Evolutionary conservation across 2,888 invertebrate species (phyloP).

Genomic region (Folsomia manolachei): DNA sequence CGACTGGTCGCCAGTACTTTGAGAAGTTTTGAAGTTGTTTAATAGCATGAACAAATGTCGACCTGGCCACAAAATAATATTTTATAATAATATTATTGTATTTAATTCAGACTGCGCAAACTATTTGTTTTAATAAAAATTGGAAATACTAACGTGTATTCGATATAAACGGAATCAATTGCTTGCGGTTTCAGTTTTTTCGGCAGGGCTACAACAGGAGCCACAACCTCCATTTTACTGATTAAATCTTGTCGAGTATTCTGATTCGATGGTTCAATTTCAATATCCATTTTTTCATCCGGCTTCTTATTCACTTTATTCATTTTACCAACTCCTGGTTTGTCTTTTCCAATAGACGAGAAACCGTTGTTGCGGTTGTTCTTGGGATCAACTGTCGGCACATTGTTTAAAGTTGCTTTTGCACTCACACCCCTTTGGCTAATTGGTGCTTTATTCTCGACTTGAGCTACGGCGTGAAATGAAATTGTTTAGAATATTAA

Average conservation of each 20-base stretch:
- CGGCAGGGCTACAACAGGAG: neutral
- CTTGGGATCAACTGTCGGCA: no score
- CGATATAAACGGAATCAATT: constrained; percentile 41
- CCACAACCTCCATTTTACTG: neutral
- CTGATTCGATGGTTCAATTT: neutral
- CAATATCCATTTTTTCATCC: no score
- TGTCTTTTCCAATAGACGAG: neutral
- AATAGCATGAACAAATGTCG: constrained; percentile 33
- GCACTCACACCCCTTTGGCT: no score
- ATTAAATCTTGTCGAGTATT: neutral
- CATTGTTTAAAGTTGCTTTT: no score
- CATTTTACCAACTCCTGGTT: neutral
- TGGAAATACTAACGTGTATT: constrained; percentile 30
- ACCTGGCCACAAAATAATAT: constrained; percentile 27
- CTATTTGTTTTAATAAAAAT: neutral
- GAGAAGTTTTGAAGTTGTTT: constrained; percentile 11
- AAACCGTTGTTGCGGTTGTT: neutral
- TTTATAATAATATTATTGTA: neutral
- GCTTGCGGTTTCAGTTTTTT: constrained; percentile 32
- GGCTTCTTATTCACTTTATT: neutral
- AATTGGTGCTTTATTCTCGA: no score
- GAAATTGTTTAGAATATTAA: no score
- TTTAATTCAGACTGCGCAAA: neutral
- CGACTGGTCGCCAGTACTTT: constrained; percentile 5
- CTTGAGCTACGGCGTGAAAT: no score